These are phyloP conservation scores for Aphaenogaster rudis DNA, from an alignment of 1,140 invertebrate species.

Conservation along the genomic window DNA sequence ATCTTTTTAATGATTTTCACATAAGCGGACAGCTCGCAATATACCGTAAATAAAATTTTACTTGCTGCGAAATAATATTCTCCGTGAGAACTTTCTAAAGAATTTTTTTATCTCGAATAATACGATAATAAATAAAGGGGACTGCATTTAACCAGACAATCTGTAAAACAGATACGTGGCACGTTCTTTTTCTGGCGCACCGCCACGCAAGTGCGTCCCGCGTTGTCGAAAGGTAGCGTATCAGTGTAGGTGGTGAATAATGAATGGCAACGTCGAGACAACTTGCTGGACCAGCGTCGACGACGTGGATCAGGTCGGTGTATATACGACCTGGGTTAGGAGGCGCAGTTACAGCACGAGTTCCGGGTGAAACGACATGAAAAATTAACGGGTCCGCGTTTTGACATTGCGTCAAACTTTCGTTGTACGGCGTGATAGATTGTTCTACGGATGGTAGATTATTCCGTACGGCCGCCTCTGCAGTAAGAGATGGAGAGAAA, in stretches of 20 bases:
- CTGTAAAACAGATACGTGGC: conserved; percentile 50
- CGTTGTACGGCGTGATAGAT: conserved; percentile 80
- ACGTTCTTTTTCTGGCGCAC: conserved; percentile 30
- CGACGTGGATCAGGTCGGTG: conserved; percentile 60
- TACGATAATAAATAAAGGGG: conserved; percentile 23
- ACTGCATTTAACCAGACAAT: conserved; percentile 22
- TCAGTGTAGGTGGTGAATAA: conserved; percentile 81
- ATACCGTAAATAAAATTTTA: background rate
- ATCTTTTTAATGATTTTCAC: conserved; percentile 1
- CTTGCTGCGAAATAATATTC: conserved; percentile 9
- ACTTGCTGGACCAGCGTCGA: conserved; percentile 77
- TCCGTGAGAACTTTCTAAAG: too few relatives aligned
- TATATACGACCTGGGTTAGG: conserved; percentile 41
- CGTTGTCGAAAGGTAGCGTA: conserved; percentile 73
- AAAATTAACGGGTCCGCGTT: conserved; percentile 81
- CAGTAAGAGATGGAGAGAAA: conserved; percentile 7
- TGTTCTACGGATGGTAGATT: conserved; percentile 71
- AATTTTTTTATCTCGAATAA: conserved; percentile 19
- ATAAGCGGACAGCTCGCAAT: background rate
- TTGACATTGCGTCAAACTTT: conserved; percentile 82
- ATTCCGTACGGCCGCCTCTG: conserved; percentile 45
- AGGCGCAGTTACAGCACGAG: conserved; percentile 70
- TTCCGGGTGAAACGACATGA: conserved; percentile 77
- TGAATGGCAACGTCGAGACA: conserved; percentile 80
- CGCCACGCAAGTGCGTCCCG: conserved; percentile 57